A percentile compares a stretch with the other conserved stretches of the same genome.
Conservation (phyloP, 2,113 vertebrate species). For the Tragelaphus scriptus region DNA sequence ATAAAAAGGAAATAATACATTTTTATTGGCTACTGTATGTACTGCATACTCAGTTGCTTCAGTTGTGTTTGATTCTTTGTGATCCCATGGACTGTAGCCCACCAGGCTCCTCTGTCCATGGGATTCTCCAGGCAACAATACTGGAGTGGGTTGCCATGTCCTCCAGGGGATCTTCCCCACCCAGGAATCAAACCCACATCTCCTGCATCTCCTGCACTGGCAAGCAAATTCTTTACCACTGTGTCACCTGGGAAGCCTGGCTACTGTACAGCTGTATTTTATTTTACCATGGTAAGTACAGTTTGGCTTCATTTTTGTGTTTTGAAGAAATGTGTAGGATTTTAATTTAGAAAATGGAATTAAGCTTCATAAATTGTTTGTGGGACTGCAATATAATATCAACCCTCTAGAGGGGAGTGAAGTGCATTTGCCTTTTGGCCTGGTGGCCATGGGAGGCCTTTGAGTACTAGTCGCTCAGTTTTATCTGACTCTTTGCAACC, state of each 20-base stretch:
- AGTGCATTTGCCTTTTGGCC: not conserved
- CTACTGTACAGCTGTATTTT: not conserved
- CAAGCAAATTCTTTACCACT: not conserved
- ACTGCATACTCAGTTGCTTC: not conserved
- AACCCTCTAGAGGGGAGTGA: not conserved
- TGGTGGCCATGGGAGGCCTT: not conserved
- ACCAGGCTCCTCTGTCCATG: not conserved
- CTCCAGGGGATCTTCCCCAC: not conserved
- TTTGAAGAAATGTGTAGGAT: not conserved
- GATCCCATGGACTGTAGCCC: not conserved
- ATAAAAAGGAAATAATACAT: not conserved
- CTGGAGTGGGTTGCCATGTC: not conserved
- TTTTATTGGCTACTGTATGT: not conserved
- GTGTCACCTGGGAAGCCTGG: not conserved
- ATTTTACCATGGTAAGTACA: not conserved
- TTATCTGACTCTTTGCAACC: not conserved
- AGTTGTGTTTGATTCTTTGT: not conserved
- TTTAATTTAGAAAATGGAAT: not conserved
- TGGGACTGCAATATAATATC: not conserved
- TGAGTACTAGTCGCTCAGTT: not conserved
- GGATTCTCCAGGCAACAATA: not conserved
- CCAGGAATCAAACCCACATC: not conserved
- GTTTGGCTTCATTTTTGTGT: not conserved
- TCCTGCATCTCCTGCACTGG: fast-evolving
- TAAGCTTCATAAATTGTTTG: not conserved